Conservation (phyloP, 2,888 invertebrate species). For the Andrena flavipes region DNA sequence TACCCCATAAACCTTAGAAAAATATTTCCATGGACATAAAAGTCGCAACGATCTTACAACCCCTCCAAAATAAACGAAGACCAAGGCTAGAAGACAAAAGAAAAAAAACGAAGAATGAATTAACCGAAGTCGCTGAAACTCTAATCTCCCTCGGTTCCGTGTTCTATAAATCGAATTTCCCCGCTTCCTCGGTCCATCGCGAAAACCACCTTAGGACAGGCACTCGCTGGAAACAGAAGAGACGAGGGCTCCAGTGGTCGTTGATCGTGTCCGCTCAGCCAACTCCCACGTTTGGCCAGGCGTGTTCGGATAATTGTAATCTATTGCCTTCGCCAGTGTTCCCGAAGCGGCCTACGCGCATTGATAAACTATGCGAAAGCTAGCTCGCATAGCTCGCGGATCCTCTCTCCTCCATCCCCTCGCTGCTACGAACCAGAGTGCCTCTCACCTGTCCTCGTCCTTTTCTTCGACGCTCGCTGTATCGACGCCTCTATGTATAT, state of each 20-base stretch:
- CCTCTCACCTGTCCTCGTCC: conserved; percentile 50
- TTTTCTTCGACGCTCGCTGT: conserved; percentile 16
- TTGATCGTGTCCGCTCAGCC: conserved; percentile 57
- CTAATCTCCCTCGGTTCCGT: too few relatives aligned
- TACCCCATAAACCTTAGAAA: too few relatives aligned
- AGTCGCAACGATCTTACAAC: too few relatives aligned
- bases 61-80: too few relatives aligned
- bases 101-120: too few relatives aligned
- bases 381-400: conserved; percentile 43
- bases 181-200: neutral
- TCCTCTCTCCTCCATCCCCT: conserved; percentile 29
- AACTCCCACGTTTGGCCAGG: conserved; percentile 79
- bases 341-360: conserved; percentile 72
- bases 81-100: too few relatives aligned
- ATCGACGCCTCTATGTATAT: conserved; percentile 13
- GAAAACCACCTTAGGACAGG: neutral
- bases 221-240: conserved; percentile 45
- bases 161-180: neutral
- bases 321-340: conserved; percentile 78
- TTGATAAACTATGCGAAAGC: conserved; percentile 79
- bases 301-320: conserved; percentile 83
- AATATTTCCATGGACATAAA: too few relatives aligned
- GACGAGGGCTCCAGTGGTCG: conserved; percentile 56
- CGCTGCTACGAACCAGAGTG: conserved; percentile 20
- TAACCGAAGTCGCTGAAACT: too few relatives aligned